phyloP scores from a whole-genome alignment of 2,888 invertebrate genomes.

The Melinaea marsaeus region DNA sequence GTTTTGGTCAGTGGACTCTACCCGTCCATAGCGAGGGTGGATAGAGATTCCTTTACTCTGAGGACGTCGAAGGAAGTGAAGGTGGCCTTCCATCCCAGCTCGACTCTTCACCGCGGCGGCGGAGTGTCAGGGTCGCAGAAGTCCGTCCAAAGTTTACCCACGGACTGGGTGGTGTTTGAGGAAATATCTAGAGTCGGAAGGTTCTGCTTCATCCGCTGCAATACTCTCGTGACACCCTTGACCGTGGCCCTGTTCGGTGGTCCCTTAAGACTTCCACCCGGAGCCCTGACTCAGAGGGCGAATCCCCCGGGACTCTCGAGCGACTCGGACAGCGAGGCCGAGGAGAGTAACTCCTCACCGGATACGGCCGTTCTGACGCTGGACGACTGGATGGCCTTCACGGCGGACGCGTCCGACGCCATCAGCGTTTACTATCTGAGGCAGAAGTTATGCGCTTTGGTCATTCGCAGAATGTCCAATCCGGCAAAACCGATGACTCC shows the following conservation, averaged over 20 bases:
- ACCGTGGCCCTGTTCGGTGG: slow-evolving; percentile 89
- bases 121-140: slow-evolving; percentile 54
- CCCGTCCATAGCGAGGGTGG: slow-evolving; percentile 89
- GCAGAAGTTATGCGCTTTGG: slow-evolving; percentile 84
- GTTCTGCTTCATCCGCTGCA: slow-evolving; percentile 85
- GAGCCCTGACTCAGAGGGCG: slow-evolving; percentile 64
- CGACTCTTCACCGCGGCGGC: slow-evolving; percentile 79
- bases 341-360: slow-evolving; percentile 56
- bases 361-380: slow-evolving; percentile 76
- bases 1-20: slow-evolving; percentile 93
- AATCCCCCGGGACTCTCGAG: slow-evolving; percentile 69
- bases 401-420: slow-evolving; percentile 82
- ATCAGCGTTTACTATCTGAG: slow-evolving; percentile 81
- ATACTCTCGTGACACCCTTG: slow-evolving; percentile 88
- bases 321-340: slow-evolving; percentile 70
- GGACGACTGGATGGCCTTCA: slow-evolving; percentile 87
- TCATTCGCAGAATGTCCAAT: slow-evolving; percentile 79
- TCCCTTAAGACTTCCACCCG: slow-evolving; percentile 78
- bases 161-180: slow-evolving; percentile 92
- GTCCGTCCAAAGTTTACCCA: slow-evolving; percentile 74
- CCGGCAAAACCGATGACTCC: slow-evolving; percentile 77
- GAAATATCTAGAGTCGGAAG: slow-evolving; percentile 86
- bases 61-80: slow-evolving; percentile 80
- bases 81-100: slow-evolving; percentile 79
- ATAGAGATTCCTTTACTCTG: slow-evolving; percentile 79